phyloP scores from a whole-genome alignment of 2,113 vertebrate species.

The Diadophis punctatus region DNA sequence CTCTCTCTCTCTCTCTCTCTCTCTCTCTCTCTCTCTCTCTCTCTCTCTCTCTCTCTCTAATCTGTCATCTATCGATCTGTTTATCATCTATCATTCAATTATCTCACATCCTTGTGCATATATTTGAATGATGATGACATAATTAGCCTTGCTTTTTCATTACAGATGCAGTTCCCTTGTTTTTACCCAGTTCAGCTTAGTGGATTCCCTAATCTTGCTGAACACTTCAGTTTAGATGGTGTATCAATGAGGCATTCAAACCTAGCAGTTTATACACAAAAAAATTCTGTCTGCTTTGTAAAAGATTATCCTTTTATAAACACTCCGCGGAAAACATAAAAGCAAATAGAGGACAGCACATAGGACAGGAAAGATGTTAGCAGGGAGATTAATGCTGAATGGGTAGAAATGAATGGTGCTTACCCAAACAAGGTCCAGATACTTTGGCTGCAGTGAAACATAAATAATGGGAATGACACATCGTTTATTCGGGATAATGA shows the following conservation, averaged over 20 bases:
- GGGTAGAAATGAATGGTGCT: conserved; percentile 79
- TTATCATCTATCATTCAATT: conserved; percentile 39
- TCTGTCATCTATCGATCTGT: not conserved
- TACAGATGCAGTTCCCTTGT: conserved; percentile 67
- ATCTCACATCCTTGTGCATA: conserved; percentile 76
- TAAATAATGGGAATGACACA: conserved; percentile 88
- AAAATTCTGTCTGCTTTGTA: conserved; percentile 84
- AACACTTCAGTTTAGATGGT: conserved; percentile 81
- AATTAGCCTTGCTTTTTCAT: conserved; percentile 63
- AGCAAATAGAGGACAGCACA: conserved; percentile 78
- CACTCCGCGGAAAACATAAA: conserved; percentile 81
- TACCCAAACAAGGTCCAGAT: conserved; percentile 81
- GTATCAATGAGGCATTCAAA: conserved; percentile 80
- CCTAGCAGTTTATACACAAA: conserved; percentile 79
- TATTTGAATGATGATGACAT: conserved; percentile 65
- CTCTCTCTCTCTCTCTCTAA: not conserved
- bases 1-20: not conserved
- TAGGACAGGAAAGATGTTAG: conserved; percentile 85
- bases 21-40: not conserved
- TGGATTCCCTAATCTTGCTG: conserved; percentile 78
- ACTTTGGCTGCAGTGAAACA: conserved; percentile 83
- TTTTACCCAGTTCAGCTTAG: conserved; percentile 74
- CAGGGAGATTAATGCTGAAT: conserved; percentile 87
- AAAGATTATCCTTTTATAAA: conserved; percentile 87
- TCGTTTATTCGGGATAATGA: conserved; percentile 87